A percentile compares a stretch with the other conserved stretches of the same genome.
phyloP scores from a whole-genome alignment of 2,888 invertebrate species.

The Seladonia tumulorum region DNA sequence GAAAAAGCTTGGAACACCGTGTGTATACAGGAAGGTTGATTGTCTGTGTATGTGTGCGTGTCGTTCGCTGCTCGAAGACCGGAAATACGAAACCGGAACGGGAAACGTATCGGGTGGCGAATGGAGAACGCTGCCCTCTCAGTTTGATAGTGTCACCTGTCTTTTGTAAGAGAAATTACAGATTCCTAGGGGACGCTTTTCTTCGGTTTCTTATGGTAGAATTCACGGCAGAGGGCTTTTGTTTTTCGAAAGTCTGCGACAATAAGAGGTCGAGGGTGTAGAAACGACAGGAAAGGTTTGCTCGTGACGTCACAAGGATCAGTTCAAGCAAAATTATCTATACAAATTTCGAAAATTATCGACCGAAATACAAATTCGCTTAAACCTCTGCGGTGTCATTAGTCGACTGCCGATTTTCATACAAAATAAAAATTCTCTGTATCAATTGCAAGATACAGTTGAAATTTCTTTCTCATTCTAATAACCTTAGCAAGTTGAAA shows the following conservation, averaged over 20 bases:
- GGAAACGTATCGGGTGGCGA: constrained; percentile 44
- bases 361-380: neutral
- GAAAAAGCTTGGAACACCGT: neutral
- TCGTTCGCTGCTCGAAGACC: constrained; percentile 27
- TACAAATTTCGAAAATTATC: accelerated
- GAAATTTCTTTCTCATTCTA: too few species aligned
- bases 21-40: neutral
- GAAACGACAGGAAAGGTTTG: neutral
- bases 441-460: too few species aligned
- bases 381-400: too few species aligned
- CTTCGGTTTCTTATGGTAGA: neutral
- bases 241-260: neutral
- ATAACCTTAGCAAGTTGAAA: too few species aligned
- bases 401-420: too few species aligned
- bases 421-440: too few species aligned
- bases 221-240: neutral
- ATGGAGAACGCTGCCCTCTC: constrained; percentile 19
- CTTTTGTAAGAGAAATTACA: constrained; percentile 29
- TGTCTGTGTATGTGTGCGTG: neutral
- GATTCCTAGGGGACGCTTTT: constrained; percentile 24
- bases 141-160: constrained; percentile 23
- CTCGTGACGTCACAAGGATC: neutral
- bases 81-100: constrained; percentile 33
- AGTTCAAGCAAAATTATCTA: neutral
- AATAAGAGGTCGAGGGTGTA: neutral